phyloP scores from a whole-genome alignment of 2,888 invertebrate species.

The Drosophila rellima region DNA sequence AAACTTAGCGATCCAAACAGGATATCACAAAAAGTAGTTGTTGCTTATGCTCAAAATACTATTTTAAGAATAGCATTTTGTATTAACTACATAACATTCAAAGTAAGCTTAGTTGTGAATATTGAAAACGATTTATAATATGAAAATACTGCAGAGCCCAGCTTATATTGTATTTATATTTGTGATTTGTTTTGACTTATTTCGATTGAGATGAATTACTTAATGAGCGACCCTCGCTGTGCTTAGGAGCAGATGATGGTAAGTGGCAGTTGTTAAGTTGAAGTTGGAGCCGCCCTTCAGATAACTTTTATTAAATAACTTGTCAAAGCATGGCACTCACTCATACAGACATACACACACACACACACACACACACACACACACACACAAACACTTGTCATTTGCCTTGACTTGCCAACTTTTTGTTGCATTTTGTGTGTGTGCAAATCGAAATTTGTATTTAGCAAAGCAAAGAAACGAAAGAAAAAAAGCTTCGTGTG shows the following conservation, averaged over 20 bases:
- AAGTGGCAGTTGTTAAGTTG: conserved; percentile 46
- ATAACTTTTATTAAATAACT: conserved; percentile 76
- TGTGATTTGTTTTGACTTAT: too few relatives aligned
- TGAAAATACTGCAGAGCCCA: neutral
- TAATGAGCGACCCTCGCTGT: conserved; percentile 18
- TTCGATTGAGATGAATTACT: neutral
- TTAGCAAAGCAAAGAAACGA: conserved; percentile 27
- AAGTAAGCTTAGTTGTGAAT: too few relatives aligned
- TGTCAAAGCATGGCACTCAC: conserved; percentile 64
- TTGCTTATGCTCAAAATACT: too few relatives aligned
- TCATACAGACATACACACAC: conserved; percentile 22
- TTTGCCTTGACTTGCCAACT: conserved; percentile 56
- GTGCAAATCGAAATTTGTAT: conserved; percentile 70
- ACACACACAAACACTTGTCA: conserved; percentile 19
- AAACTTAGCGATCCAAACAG: too few relatives aligned
- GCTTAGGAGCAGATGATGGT: conserved; percentile 37
- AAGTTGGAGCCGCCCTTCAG: conserved; percentile 51
- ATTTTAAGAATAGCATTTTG: too few relatives aligned
- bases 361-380: conserved; percentile 18
- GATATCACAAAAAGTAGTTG: neutral
- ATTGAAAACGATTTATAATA: too few relatives aligned
- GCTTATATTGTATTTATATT: too few relatives aligned
- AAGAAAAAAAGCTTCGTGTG: conserved; percentile 40
- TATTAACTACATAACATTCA: too few relatives aligned
- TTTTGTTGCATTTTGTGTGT: conserved; percentile 29